Evolutionary conservation across 2,113 vertebrate genomes (phyloP), one percentile per base, ranked within the genome.

Genomic region (Columba janthina): DNA sequence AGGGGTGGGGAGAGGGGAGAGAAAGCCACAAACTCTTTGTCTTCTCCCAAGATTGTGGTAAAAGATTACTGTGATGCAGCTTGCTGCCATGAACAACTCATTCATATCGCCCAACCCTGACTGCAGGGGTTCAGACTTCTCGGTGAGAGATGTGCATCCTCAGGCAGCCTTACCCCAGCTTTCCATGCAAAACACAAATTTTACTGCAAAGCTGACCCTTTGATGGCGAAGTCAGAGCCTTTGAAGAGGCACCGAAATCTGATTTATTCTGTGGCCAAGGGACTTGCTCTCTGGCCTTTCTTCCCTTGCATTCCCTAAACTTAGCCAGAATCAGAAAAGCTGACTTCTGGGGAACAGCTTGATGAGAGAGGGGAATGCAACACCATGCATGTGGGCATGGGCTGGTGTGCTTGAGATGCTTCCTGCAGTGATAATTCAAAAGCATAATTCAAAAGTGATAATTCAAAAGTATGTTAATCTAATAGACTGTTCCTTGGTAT

Each of bases 331-430:
- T 64, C 22, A 71, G 75, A 85, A 90, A 56, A 20, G 10, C 61
- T 85, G 53, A 29, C 17, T 85, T 42, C 61, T 58, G 54, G 48
- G 29, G 38, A 85, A 20, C 25, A 82, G 17, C 26, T 31, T 83
- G 58, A 26, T 83, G 24, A 67, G 54, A 76, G 34, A 79, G 26
- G 24, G 57, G 79, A 24, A 70, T 2, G 2, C 36, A 65, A 61
- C 20, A 61, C 26, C 1, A 0, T 1, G 0, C 1, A 2, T 76
- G 40, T 5, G 25, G 64, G 48, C 12, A 5, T 44, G 38, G 75
- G 57, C 38, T 0, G 0, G 16, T 5, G 0, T 84, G 60, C 36
- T 56, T 51, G 76, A 65, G 60, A 22, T 95, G 72, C n/a, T 84
- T 90, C 56, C 34, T 80, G 72, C 80, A 89, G 87, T 71, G 69